Evolutionary conservation across 1,140 invertebrate species (phyloP).

Genomic region (Pseudobourletiella spinata): DNA sequence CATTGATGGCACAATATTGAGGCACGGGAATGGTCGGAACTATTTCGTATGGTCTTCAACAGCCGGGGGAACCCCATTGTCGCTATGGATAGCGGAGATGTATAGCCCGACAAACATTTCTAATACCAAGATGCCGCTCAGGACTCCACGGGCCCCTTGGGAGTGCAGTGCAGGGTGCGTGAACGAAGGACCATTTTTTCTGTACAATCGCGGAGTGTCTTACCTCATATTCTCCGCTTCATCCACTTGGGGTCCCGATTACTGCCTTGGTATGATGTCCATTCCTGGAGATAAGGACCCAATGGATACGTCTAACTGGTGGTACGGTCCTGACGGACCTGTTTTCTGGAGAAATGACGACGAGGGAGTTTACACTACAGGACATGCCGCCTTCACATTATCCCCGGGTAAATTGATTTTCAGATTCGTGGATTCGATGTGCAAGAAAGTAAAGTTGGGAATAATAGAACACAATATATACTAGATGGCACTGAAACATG

Average conservation of each 20-base stretch:
- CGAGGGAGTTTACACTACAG: conserved; percentile 10
- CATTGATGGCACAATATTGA: conserved; percentile 4
- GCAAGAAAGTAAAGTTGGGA: not conserved
- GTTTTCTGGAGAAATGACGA: conserved; percentile 21
- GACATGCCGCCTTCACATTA: conserved; percentile 19
- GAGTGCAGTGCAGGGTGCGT: conserved; percentile 1
- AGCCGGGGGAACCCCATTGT: not conserved
- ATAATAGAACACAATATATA: not conserved
- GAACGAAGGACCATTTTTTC: conserved; percentile 17
- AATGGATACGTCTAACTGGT: conserved; percentile 12
- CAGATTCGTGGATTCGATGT: not conserved
- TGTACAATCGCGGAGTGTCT: conserved; percentile 9
- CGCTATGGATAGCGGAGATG: conserved; percentile 7
- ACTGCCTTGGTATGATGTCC: conserved; percentile 22
- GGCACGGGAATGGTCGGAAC: conserved; percentile 8
- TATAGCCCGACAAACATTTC: not conserved
- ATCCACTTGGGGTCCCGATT: conserved; percentile 18
- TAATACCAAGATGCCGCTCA: not conserved
- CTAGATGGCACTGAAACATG: conserved; percentile 16
- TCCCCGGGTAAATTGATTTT: conserved; percentile 5
- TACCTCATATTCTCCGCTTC: conserved; percentile 21
- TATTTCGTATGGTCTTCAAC: conserved; percentile 8
- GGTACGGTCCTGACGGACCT: not conserved
- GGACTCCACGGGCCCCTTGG: not conserved
- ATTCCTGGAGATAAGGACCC: conserved; percentile 18